phyloP scores from a whole-genome alignment of 2,888 invertebrate genomes.

The Trichogramma dendrolimi region DNA sequence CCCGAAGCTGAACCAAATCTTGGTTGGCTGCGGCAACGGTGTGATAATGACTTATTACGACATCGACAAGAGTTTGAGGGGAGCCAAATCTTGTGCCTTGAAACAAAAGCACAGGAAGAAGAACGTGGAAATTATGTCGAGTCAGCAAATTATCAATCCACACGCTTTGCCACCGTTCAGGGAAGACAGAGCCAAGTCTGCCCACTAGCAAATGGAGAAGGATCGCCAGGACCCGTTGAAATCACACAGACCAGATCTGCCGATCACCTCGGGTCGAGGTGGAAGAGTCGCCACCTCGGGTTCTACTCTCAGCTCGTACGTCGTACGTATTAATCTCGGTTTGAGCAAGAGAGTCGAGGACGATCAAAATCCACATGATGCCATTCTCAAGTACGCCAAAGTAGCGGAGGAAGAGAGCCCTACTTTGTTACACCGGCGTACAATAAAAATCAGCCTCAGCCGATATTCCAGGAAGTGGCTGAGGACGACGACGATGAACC shows the following conservation, averaged over 20 bases:
- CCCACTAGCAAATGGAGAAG: constrained; percentile 86
- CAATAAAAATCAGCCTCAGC: constrained; percentile 79
- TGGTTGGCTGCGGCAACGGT: constrained; percentile 89
- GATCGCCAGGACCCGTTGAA: constrained; percentile 83
- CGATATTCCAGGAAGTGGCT: constrained; percentile 66
- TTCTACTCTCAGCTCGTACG: constrained; percentile 92
- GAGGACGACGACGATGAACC: constrained; percentile 55
- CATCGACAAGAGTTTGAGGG: constrained; percentile 77
- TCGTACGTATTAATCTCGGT: constrained; percentile 91
- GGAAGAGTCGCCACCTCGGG: constrained; percentile 93
- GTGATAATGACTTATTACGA: constrained; percentile 88
- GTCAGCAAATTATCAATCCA: constrained; percentile 92
- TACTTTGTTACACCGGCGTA: constrained; percentile 95
- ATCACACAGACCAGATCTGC: constrained; percentile 76
- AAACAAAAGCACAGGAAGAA: constrained; percentile 76
- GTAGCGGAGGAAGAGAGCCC: constrained; percentile 92
- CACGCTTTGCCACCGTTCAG: constrained; percentile 93
- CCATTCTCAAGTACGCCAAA: constrained; percentile 89
- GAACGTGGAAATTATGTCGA: constrained; percentile 80
- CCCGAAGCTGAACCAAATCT: constrained; percentile 94
- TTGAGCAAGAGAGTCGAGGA: constrained; percentile 87
- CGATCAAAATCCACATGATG: constrained; percentile 88
- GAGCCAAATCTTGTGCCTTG: constrained; percentile 84
- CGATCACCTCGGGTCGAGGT: constrained; percentile 85
- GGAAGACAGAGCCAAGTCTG: constrained; percentile 83